Percentiles rank a stretch among this genome's conserved stretches.
Conservation (phyloP, 2,113 vertebrate genomes). For the Myotis yumanensis region DNA sequence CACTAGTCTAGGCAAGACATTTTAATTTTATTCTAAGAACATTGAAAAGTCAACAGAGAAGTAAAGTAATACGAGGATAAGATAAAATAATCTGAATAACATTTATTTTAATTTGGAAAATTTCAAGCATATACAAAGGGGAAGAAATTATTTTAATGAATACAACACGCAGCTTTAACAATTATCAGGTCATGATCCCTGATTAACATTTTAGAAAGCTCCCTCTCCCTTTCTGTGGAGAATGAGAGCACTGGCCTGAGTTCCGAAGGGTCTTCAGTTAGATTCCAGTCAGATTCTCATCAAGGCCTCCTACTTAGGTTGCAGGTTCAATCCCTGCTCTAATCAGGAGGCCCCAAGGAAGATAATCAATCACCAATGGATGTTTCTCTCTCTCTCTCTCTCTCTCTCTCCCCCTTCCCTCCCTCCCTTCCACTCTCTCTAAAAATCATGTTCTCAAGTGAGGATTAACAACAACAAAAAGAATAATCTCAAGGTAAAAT, state of each 20-base stretch:
- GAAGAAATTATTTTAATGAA: conserved; percentile 10
- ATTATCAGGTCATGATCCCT: background rate
- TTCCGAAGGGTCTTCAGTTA: too few relatives aligned
- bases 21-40: conserved; percentile 10
- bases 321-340: too few relatives aligned
- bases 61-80: background rate
- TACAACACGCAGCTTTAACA: background rate
- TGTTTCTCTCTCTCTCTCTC: too few relatives aligned
- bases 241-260: background rate
- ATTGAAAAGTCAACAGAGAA: background rate
- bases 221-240: background rate
- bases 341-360: too few relatives aligned
- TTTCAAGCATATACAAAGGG: background rate
- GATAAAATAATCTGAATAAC: conserved; percentile 17
- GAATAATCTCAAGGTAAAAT: background rate
- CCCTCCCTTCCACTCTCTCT: too few relatives aligned
- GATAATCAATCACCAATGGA: too few relatives aligned
- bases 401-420: too few relatives aligned
- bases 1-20: background rate
- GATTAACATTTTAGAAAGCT: background rate
- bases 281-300: too few relatives aligned
- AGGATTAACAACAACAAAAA: background rate
- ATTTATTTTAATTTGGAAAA: conserved; percentile 9
- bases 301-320: too few relatives aligned
- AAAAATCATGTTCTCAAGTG: too few relatives aligned